Base-by-base conservation (phyloP, 2,888 invertebrate genomes). In the Aporophyla nigra region DNA sequence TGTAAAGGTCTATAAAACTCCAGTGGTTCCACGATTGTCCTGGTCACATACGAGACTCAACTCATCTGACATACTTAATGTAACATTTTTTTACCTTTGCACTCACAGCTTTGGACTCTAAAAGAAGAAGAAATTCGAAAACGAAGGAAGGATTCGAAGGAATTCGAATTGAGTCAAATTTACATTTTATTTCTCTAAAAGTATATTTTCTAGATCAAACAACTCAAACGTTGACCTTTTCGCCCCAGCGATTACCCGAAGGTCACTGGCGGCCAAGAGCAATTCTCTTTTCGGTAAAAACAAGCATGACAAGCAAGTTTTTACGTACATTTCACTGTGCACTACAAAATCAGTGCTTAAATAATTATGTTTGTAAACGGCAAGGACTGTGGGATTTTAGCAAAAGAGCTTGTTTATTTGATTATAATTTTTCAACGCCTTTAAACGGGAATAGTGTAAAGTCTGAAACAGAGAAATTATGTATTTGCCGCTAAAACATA, bases 221-320 rank as follows among this genome's bases (percentile, higher is more conserved):
- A 24, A 62, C 33, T 63, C 43, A 53, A 53, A 12, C 79, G 19
- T 43, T 79, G 62, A 71, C 21, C 62, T 72, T 63, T 72, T 63
- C 3, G 6, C 21, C 16, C 63, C 21, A 53, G 33, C 10, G n/a
- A 51, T 72, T 65, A 72, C 19, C 24, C 5, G 63, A 65, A 72
- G 73, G 73, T 40, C 46, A n/a, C 49, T 72, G n/a, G 2, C 58
- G 51, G 56, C 63, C 73, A 80, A 78, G 63, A 78, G 21, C 56
- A 80, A 71, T 80, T 61, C 27, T 56, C 63, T 33, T 77, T 71
- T 54, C 9, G 6, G 33, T 33, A 46, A 7, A 51, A 79, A 62
- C 80, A 80, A 80, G 51, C 53, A 3, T 63, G 24, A 33, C 56
- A 21, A 21, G 33, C 58, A 0, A 65, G 24, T 65, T 65, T 80